Conservation (phyloP, 2,888 invertebrate genomes). For the Abrostola triplasia region DNA sequence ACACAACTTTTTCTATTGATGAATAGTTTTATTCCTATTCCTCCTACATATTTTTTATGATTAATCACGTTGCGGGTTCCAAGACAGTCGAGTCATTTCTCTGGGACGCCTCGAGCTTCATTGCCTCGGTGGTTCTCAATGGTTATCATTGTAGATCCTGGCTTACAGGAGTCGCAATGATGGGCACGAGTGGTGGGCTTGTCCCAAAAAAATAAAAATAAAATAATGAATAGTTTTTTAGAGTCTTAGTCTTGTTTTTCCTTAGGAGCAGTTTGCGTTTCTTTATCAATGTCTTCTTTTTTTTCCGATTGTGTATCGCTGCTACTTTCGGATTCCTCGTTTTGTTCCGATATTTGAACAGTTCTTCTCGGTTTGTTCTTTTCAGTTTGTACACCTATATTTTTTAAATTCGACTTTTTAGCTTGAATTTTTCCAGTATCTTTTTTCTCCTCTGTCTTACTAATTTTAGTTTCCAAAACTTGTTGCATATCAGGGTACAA, state of each 20-base stretch:
- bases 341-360: constrained; percentile 55
- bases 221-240: too few relatives aligned
- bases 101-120: too few relatives aligned
- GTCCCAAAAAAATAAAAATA: too few relatives aligned
- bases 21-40: constrained; percentile 68
- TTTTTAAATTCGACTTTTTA: constrained; percentile 66
- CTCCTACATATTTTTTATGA: too few relatives aligned
- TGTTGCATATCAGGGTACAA: constrained; percentile 50
- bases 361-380: constrained; percentile 12
- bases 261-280: constrained; percentile 64
- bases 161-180: too few relatives aligned
- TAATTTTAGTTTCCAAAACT: constrained; percentile 25
- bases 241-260: constrained; percentile 75
- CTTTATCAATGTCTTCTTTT: constrained; percentile 32
- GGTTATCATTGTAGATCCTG: too few relatives aligned
- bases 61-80: too few relatives aligned
- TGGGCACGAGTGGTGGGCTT: too few relatives aligned
- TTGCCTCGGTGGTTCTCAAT: too few relatives aligned
- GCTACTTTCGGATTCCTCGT: constrained; percentile 25
- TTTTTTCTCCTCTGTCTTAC: constrained; percentile 5
- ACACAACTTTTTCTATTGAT: not conserved
- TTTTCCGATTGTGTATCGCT: not conserved
- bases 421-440: constrained; percentile 29
- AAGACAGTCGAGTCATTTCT: too few relatives aligned
- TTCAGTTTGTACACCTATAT: constrained; percentile 63